Percentiles rank a stretch among this genome's conserved stretches.
These are phyloP conservation scores for Anas platyrhynchos DNA, from an alignment of 2,113 vertebrate genomes.

Conservation along the genomic window DNA sequence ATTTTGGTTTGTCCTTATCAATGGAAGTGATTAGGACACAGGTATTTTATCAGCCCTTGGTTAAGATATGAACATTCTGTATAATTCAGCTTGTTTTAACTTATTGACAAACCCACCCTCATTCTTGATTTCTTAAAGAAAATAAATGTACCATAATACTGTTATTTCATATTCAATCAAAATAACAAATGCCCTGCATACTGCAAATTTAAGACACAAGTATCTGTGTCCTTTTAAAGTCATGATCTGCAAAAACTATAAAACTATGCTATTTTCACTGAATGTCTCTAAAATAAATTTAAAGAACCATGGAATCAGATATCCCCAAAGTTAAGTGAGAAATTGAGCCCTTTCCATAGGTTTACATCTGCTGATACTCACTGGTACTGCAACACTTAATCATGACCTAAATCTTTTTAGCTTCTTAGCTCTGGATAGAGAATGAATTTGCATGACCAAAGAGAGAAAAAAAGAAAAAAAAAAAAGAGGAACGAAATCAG, in stretches of 20 bases:
- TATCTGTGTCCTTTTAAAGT: background rate
- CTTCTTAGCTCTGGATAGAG: constrained; percentile 31
- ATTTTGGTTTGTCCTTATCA: background rate
- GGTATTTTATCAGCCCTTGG: background rate
- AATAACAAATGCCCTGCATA: background rate
- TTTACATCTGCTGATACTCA: background rate
- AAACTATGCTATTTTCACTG: background rate
- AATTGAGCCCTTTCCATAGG: background rate
- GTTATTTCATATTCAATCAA: background rate
- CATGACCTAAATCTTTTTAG: constrained; percentile 51
- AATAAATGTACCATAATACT: background rate
- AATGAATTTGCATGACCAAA: constrained; percentile 27
- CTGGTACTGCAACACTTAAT: constrained; percentile 7
- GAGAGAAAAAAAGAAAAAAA: background rate
- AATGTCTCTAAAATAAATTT: background rate
- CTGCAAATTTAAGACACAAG: background rate
- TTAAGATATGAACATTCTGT: background rate
- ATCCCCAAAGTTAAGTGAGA: background rate
- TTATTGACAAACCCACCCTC: background rate
- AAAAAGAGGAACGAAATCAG: background rate
- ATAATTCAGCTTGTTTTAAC: background rate
- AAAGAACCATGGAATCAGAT: background rate
- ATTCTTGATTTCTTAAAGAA: background rate
- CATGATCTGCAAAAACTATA: background rate
- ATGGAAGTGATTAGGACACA: background rate